These are phyloP conservation scores for Pitta sordida DNA, from an alignment of 2,113 vertebrate species.

Conservation along the genomic window DNA sequence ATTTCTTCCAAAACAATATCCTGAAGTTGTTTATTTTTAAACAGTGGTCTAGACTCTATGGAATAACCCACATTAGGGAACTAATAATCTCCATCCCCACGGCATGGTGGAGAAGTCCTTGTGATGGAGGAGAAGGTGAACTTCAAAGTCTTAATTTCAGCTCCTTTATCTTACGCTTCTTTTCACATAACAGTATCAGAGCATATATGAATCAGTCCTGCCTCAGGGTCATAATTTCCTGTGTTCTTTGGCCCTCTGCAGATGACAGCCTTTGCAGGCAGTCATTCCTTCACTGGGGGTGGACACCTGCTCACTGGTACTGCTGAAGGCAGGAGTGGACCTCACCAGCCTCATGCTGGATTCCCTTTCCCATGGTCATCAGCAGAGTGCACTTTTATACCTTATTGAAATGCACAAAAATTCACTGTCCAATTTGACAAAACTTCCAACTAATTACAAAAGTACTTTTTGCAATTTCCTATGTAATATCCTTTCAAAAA, in stretches of 20 bases:
- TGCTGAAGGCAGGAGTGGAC: neutral
- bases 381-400: neutral
- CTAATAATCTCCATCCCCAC: neutral
- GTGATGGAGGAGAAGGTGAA: neutral
- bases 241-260: constrained; percentile 16
- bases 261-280: neutral
- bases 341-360: neutral
- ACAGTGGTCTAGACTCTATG: neutral
- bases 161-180: neutral
- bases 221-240: neutral
- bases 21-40: neutral
- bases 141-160: neutral
- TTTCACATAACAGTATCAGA: neutral
- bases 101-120: fast-evolving
- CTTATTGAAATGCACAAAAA: constrained; percentile 17
- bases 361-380: neutral
- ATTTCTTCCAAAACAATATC: neutral
- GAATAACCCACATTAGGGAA: neutral
- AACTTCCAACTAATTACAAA: constrained; percentile 44
- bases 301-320: neutral
- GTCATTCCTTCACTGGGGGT: neutral
- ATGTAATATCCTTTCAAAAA: constrained; percentile 50
- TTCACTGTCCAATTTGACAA: neutral
- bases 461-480: constrained; percentile 46
- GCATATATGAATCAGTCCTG: neutral